Evolutionary conservation across 1,140 invertebrate species (phyloP).

Genomic region (Eurosta solidaginis): DNA sequence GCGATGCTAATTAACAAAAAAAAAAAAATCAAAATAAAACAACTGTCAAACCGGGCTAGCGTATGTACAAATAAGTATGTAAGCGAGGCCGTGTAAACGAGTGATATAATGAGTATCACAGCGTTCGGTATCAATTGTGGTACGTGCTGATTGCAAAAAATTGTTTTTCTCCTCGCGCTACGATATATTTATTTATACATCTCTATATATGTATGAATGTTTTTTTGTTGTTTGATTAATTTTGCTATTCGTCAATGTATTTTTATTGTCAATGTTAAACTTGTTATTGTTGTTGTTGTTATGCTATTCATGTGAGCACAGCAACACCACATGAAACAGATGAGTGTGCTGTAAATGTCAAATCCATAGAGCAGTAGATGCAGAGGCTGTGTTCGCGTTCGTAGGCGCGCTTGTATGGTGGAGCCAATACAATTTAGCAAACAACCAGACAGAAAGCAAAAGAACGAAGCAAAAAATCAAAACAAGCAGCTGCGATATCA

Average conservation of each 20-base stretch:
- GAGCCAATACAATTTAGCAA: no score
- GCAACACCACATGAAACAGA: background rate
- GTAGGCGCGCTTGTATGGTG: background rate
- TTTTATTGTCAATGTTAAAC: background rate
- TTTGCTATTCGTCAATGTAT: background rate
- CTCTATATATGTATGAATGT: background rate
- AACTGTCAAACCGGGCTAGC: slow-evolving; percentile 12
- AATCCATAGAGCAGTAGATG: background rate
- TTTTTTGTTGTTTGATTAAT: background rate
- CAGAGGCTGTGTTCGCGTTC: slow-evolving; percentile 13
- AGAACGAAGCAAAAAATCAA: background rate
- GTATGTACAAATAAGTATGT: background rate
- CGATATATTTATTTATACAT: background rate
- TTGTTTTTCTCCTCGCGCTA: background rate
- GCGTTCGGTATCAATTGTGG: no score
- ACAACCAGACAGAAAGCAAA: background rate
- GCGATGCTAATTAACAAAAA: slow-evolving; percentile 1
- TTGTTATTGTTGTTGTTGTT: background rate
- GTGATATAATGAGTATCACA: no score
- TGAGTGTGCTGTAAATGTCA: background rate
- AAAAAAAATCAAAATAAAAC: background rate
- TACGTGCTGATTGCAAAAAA: background rate
- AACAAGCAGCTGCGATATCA: background rate
- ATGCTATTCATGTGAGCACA: background rate
- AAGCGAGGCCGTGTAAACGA: no score